These are phyloP conservation scores for Aproaerema taeniolella DNA, from an alignment of 2,888 invertebrate genomes.

Conservation along the genomic window DNA sequence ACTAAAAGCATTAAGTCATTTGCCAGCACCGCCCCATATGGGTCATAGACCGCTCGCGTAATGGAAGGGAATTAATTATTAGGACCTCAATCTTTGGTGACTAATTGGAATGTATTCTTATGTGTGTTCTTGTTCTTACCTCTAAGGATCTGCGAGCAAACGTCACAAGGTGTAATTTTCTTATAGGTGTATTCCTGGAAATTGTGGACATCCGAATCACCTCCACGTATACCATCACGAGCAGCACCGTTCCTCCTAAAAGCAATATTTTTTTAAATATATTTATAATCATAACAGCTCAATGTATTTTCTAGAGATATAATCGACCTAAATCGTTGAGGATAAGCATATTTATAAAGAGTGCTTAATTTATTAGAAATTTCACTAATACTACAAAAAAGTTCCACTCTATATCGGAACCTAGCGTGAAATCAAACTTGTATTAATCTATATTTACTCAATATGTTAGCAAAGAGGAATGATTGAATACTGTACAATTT, in stretches of 20 bases:
- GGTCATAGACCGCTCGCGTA: too few species aligned
- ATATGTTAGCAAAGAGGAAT: constrained; percentile 20
- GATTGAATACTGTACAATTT: constrained; percentile 21
- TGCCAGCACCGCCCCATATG: too few species aligned
- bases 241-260: constrained; percentile 86
- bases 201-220: constrained; percentile 86
- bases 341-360: too few species aligned
- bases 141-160: constrained; percentile 94
- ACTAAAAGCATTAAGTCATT: too few species aligned
- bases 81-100: too few species aligned
- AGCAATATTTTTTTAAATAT: constrained; percentile 15
- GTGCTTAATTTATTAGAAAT: too few species aligned
- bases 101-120: too few species aligned
- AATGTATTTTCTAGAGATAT: background rate
- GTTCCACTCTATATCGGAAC: background rate
- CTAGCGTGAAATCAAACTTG: background rate
- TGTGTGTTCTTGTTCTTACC: too few species aligned
- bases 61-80: too few species aligned
- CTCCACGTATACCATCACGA: constrained; percentile 77
- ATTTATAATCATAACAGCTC: background rate
- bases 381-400: background rate
- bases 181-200: constrained; percentile 97
- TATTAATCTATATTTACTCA: constrained; percentile 12
- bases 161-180: constrained; percentile 96
- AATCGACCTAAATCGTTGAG: too few species aligned